Base-by-base conservation (phyloP, 1,140 invertebrate genomes). In the Venustaconcha ellipsiformis region DNA sequence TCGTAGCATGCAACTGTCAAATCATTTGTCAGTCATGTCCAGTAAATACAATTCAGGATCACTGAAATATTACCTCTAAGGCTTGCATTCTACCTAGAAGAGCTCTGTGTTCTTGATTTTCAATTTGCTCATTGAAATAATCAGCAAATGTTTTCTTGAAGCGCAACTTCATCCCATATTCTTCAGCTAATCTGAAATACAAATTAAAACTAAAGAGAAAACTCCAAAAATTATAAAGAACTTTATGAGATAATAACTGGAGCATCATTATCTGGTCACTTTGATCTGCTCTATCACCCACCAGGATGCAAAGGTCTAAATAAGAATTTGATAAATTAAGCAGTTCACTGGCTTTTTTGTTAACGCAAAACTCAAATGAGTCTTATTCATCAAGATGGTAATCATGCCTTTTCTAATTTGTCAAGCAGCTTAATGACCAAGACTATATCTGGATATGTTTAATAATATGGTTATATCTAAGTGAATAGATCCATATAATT, bases 161-260 rank as follows among this genome's bases (percentile, higher is more conserved):
- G 1, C 95, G 88, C 78, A 97, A 91, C 86, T 97, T 93, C 76
- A 99, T 91, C 6, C 94, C 95, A 92, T 93, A 94, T 80, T 96
- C 94, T 68, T 92, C 90, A 58, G 95, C 96, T 81, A 99, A 90
- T 89, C 93, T 93, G 80, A 82, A 76, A 79, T 70, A 79, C 64
- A 71, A 65, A 67, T 23, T 13, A 48, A 67, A 62, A n/a, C n/a
- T 12, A 13, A 59, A 13, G 13, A 30, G 13, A 57, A 37, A 58
- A 17, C 18, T 56, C 63, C 5, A 23, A 23, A n/a, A 57, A 8
- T 17, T 76, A 14, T 20, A 55, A 58, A 18, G 18, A 48, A 55
- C 12, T 13, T 14, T 65, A 63, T 14, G 59, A n/a, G 18, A 67
- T 60, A n/a, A 48, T 63, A 57, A 5, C 57, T 20, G 14, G 14